These are phyloP conservation scores for Cyphomyrmex costatus DNA, from an alignment of 1,140 invertebrate species.

Conservation along the genomic window DNA sequence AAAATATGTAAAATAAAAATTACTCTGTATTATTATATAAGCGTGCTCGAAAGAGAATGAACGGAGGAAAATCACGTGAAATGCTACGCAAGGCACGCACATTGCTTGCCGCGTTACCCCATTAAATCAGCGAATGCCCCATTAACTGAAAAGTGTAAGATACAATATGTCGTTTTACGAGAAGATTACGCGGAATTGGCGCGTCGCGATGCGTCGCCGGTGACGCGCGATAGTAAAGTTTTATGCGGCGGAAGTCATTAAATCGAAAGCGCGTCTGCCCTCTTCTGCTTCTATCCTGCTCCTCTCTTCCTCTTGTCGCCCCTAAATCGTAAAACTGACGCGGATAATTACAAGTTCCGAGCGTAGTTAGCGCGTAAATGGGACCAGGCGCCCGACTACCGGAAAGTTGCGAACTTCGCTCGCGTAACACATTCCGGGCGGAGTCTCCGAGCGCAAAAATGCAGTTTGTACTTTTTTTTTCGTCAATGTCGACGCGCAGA, in stretches of 20 bases:
- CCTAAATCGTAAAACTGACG: slow-evolving; percentile 69
- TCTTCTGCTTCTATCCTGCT: neutral
- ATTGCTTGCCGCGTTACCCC: too few relatives aligned
- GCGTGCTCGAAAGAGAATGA: neutral
- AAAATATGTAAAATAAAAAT: neutral
- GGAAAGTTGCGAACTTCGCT: slow-evolving; percentile 56
- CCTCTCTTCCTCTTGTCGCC: slow-evolving; percentile 16
- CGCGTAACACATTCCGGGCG: slow-evolving; percentile 28
- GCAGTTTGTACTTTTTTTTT: slow-evolving; percentile 10
- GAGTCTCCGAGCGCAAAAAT: slow-evolving; percentile 9
- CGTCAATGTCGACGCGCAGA: slow-evolving; percentile 14
- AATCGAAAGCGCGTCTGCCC: slow-evolving; percentile 39
- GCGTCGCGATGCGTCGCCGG: neutral
- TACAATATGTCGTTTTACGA: neutral
- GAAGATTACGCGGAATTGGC: neutral
- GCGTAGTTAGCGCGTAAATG: slow-evolving; percentile 67
- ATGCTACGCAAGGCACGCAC: neutral
- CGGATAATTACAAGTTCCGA: slow-evolving; percentile 69
- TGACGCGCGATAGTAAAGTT: slow-evolving; percentile 53
- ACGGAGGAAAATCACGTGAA: neutral
- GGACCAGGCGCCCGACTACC: slow-evolving; percentile 22
- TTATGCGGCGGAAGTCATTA: slow-evolving; percentile 62
- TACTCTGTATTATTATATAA: neutral
- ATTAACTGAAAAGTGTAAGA: slow-evolving; percentile 39
- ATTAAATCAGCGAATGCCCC: slow-evolving; percentile 22